phyloP scores from a whole-genome alignment of 2,888 invertebrate species.

The Acanthosepion lycidas region DNA sequence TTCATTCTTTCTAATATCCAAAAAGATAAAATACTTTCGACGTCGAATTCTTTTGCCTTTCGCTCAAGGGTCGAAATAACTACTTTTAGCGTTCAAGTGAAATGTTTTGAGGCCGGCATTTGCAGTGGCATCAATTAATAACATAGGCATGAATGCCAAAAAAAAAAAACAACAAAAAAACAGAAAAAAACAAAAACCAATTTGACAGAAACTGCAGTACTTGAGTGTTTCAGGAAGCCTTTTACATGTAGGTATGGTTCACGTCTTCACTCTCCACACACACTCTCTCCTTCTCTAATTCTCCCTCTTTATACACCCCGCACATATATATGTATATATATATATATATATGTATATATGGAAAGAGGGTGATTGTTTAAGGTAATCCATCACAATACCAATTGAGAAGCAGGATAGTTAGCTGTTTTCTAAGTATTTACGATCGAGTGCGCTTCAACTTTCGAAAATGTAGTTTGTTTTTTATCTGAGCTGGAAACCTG shows the following conservation, averaged over 20 bases:
- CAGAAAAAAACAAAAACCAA: too few relatives aligned
- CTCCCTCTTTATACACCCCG: background rate
- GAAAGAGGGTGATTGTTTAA: too few relatives aligned
- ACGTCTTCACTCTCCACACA: background rate
- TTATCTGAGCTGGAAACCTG: too few relatives aligned
- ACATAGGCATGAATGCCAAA: background rate
- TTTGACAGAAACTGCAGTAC: background rate
- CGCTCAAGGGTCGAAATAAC: background rate
- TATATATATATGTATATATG: too few relatives aligned
- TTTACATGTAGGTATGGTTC: background rate
- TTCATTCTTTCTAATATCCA: background rate
- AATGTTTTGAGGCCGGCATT: background rate
- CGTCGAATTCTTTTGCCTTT: background rate
- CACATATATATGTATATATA: too few relatives aligned
- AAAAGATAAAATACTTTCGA: background rate
- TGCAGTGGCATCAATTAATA: conserved; percentile 1
- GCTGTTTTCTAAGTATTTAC: too few relatives aligned
- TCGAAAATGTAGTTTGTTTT: too few relatives aligned
- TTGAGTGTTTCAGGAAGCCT: background rate
- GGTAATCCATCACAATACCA: too few relatives aligned
- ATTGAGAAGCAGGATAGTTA: too few relatives aligned
- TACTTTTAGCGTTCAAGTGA: background rate
- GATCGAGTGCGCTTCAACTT: too few relatives aligned
- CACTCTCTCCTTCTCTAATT: background rate
- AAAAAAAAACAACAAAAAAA: background rate